phyloP scores from a whole-genome alignment of 64 coral and sea anemone genomes.

The Pocillopora damicornis region DNA sequence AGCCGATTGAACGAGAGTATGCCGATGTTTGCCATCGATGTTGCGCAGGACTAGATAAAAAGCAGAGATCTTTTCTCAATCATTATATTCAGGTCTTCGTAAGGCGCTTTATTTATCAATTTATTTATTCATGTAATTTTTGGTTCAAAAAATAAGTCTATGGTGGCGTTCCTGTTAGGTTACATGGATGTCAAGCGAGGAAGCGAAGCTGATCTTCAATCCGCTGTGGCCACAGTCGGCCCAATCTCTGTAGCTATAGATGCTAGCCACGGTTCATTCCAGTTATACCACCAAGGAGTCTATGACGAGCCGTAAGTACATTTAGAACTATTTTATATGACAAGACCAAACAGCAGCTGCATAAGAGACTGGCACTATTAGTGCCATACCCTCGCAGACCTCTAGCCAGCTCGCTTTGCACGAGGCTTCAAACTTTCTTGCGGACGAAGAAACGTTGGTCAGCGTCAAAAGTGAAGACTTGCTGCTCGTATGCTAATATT shows the following conservation, averaged over 20 bases:
- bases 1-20: neutral
- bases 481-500: no score
- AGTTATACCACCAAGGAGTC: slow-evolving; percentile 63
- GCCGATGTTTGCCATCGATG: neutral
- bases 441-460: no score
- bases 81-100: no score
- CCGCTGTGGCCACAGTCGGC: slow-evolving; percentile 62
- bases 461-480: no score
- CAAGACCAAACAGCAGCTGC: neutral
- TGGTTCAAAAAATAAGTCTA: neutral
- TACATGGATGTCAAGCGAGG: slow-evolving; percentile 23
- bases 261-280: slow-evolving; percentile 68
- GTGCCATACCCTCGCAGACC: slow-evolving; percentile 8
- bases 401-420: no score
- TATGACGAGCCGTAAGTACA: slow-evolving; percentile 53
- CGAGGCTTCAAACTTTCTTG: no score
- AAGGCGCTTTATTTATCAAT: neutral
- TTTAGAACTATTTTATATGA: neutral
- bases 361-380: neutral
- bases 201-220: slow-evolving; percentile 49
- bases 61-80: no score
- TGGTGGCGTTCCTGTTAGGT: slow-evolving; percentile 27
- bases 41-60: no score
- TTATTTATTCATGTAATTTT: neutral
- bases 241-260: slow-evolving; percentile 72